Evolutionary conservation across 2,888 invertebrate species (phyloP).

Genomic region (Drosophila imparisetae): DNA sequence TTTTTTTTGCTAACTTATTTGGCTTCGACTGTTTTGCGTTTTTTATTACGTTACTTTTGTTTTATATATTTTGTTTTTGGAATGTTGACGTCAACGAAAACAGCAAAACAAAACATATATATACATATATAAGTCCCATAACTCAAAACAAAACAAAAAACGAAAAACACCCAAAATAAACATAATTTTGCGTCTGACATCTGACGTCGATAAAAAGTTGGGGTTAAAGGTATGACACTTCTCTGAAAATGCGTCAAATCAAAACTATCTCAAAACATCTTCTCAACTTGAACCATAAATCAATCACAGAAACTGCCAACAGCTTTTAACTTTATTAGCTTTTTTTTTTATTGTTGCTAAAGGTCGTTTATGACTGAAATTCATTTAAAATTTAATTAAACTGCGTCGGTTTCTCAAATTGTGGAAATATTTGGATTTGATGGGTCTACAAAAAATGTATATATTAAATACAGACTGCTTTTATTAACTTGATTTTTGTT

Average conservation of each 20-base stretch:
- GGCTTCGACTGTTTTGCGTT: constrained; percentile 46
- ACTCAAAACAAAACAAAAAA: constrained; percentile 13
- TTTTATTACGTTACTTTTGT: constrained; percentile 41
- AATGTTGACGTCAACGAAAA: constrained; percentile 65
- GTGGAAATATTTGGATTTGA: neutral
- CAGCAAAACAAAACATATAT: constrained; percentile 41
- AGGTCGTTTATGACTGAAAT: constrained; percentile 52
- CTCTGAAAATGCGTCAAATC: neutral
- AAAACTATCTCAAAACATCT: constrained; percentile 9
- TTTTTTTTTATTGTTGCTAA: constrained; percentile 50
- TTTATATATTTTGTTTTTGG: constrained; percentile 32
- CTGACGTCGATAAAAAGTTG: constrained; percentile 37
- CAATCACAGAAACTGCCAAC: constrained; percentile 58
- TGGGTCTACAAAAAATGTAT: neutral
- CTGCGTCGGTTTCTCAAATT: constrained; percentile 10
- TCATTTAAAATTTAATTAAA: constrained; percentile 47
- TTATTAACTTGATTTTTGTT: neutral
- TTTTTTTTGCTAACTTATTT: constrained; percentile 43
- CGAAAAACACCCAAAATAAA: constrained; percentile 1
- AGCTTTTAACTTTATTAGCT: constrained; percentile 43
- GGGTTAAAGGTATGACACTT: constrained; percentile 33
- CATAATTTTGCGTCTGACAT: constrained; percentile 4
- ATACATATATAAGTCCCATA: constrained; percentile 50
- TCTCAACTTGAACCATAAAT: constrained; percentile 52
- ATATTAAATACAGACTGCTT: neutral